Percentiles rank a stretch among this genome's conserved stretches.
Conservation (phyloP, 2,797 vertebrate species). For the Varecia variegata region DNA sequence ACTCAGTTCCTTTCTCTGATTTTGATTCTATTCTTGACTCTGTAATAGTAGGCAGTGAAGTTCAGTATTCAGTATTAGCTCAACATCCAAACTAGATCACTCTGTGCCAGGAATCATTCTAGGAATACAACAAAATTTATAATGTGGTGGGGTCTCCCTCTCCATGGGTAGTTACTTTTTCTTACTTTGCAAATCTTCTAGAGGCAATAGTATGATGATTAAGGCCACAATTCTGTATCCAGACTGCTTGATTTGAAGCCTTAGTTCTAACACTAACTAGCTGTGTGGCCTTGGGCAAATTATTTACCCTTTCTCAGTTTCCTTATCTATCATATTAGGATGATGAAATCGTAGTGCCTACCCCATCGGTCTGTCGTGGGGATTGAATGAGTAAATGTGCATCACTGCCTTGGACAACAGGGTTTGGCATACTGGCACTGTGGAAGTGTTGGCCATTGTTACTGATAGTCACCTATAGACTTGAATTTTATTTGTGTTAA, state of each 20-base stretch:
- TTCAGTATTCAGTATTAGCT: not conserved
- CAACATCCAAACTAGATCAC: not conserved
- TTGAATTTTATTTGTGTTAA: not conserved
- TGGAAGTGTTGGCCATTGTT: not conserved
- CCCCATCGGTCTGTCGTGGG: not conserved
- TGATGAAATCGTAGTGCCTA: not conserved
- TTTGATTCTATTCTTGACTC: not conserved
- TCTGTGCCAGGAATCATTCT: not conserved
- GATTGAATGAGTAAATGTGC: not conserved
- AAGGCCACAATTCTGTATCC: not conserved
- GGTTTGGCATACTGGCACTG: not conserved
- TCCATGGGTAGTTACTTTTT: not conserved
- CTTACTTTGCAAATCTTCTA: not conserved
- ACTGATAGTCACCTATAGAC: not conserved
- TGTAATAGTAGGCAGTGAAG: accelerated
- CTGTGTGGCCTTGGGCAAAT: not conserved
- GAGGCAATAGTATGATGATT: not conserved
- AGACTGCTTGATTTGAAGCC: not conserved
- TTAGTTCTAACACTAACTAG: not conserved
- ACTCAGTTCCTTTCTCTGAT: not conserved
- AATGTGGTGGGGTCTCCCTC: not conserved
- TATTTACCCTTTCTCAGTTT: not conserved
- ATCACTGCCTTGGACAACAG: not conserved
- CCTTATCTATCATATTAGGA: not conserved
- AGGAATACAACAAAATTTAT: not conserved